Base-by-base conservation (phyloP, 2,888 invertebrate genomes). In the Myopa tessellatipennis region DNA sequence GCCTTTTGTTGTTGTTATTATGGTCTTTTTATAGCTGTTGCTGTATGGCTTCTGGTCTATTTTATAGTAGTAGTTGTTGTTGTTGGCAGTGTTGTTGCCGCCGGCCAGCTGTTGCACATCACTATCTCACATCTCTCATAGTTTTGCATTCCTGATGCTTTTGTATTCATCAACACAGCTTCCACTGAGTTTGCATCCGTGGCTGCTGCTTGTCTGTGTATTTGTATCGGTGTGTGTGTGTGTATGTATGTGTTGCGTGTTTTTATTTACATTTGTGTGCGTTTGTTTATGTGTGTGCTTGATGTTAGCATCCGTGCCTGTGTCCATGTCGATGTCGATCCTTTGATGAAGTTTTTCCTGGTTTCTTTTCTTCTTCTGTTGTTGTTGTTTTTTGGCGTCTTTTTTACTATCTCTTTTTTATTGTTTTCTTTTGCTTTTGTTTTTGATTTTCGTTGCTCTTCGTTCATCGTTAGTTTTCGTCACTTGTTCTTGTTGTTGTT, bases 61-160 rank as follows among this genome's bases (percentile, higher is more conserved):
- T 38, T 40, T 68, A 1, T 60, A 18, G 6, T 60, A 60, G 1
- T 10, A 14, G 40, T 10, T 12, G 50, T 40, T 40, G 50, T 8
- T 55, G 26, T 70, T 50, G 70, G 50, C 55, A 4, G 26, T 52
- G 60, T 60, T 34, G 65, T 55, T 50, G 50, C n/a, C 52, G 16
- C 16, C 67, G 65, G 65, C 4, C 6, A 65, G 26, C 69, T 69
- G 75, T 75, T 75, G 75, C 68, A 60, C 40, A 74, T 74, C 55
- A 16, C 65, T 7, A 14, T 4, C 34, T 26, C 38, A 36, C 12
- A 16, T 1, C 5, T 65, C 65, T 63, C 34, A 8, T 26, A 14
- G 38, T 4, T 34, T 38, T 34, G 14, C 36, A 55, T 55, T 55
- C 55, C 16, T 55, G 16, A 45, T 55, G 14, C 55, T 55, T n/a